Conservation (phyloP, 2,888 invertebrate genomes). For the Neocrepidodera transversa region DNA sequence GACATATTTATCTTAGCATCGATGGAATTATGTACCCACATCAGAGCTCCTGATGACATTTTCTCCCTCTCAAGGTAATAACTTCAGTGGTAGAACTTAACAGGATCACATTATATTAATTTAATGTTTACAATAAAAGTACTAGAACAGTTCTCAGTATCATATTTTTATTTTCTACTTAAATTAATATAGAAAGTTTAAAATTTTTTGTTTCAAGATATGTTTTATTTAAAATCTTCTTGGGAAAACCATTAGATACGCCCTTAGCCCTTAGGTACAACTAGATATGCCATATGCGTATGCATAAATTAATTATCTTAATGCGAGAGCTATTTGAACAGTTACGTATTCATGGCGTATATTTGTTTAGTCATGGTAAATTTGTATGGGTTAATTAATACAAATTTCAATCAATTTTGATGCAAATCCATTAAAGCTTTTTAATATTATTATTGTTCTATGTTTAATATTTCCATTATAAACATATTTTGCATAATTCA, state of each 20-base stretch:
- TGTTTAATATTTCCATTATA: background rate
- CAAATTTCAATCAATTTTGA: slow-evolving; percentile 8
- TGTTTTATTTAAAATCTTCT: too few relatives aligned
- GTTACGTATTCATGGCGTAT: slow-evolving; percentile 25
- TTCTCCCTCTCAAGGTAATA: background rate
- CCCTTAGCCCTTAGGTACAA: slow-evolving; percentile 2
- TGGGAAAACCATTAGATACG: too few relatives aligned
- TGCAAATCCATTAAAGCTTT: background rate
- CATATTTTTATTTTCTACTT: too few relatives aligned
- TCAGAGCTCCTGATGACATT: background rate
- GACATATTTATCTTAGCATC: background rate
- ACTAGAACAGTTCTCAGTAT: too few relatives aligned
- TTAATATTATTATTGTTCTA: background rate
- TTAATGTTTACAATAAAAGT: too few relatives aligned
- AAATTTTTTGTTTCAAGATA: too few relatives aligned
- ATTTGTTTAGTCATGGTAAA: slow-evolving; percentile 28
- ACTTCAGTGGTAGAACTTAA: background rate
- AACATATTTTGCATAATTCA: background rate
- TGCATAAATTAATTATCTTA: slow-evolving; percentile 31
- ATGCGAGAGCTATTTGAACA: slow-evolving; percentile 28
- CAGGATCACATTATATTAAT: too few relatives aligned
- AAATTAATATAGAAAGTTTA: too few relatives aligned
- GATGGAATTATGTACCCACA: background rate
- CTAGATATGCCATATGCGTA: slow-evolving; percentile 19
- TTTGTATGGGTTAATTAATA: slow-evolving; percentile 28